Evolutionary conservation across 1,140 invertebrate genomes (phyloP).

Genomic region (Helicoverpa armigera): DNA sequence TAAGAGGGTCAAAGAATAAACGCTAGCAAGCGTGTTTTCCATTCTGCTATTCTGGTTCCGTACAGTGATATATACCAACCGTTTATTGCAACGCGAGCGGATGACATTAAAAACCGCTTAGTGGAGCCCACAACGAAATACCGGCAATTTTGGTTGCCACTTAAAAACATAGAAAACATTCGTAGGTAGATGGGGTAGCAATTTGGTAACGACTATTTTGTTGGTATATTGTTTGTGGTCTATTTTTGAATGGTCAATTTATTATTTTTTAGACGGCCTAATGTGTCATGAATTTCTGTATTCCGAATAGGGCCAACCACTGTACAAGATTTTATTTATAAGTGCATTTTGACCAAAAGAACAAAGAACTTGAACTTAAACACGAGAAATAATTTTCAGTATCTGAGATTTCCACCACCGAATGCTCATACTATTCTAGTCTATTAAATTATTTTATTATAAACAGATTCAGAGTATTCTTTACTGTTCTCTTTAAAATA

Average conservation of each 20-base stretch:
- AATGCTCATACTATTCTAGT: no score
- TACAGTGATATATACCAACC: slow-evolving; percentile 60
- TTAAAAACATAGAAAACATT: slow-evolving; percentile 53
- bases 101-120: slow-evolving; percentile 70
- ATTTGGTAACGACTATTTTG: slow-evolving; percentile 24
- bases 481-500: no score
- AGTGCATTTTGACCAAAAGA: no score
- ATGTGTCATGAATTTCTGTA: neutral
- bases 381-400: no score
- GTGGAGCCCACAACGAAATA: slow-evolving; percentile 52
- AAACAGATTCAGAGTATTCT: no score
- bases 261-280: neutral
- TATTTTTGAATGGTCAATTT: neutral
- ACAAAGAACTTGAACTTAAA: no score
- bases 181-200: neutral
- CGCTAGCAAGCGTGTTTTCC: slow-evolving; percentile 42
- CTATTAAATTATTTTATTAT: no score
- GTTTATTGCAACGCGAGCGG: slow-evolving; percentile 61
- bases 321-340: no score
- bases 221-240: neutral
- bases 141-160: slow-evolving; percentile 57
- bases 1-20: slow-evolving; percentile 31
- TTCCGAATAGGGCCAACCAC: no score
- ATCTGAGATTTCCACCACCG: no score
- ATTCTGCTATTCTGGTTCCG: slow-evolving; percentile 50